These are phyloP conservation scores for Eristalis pertinax DNA, from an alignment of 2,888 invertebrate genomes.

Conservation along the genomic window DNA sequence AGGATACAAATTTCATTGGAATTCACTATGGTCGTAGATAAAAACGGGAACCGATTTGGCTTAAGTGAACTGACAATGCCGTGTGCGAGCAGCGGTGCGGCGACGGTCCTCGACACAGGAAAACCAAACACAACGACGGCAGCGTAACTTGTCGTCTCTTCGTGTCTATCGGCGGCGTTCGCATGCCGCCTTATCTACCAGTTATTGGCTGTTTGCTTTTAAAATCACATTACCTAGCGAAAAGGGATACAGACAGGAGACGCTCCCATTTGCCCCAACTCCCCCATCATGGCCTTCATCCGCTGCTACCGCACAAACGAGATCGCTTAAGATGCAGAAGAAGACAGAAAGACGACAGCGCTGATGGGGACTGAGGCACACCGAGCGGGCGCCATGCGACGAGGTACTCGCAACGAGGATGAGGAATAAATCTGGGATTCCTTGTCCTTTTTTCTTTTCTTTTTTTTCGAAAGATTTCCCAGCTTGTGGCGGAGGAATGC, in stretches of 20 bases:
- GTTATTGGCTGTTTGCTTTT: slow-evolving; percentile 70
- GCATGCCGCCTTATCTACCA: slow-evolving; percentile 51
- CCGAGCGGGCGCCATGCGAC: slow-evolving; percentile 7
- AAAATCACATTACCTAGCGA: slow-evolving; percentile 63
- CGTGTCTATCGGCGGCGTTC: slow-evolving; percentile 18
- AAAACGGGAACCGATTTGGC: slow-evolving; percentile 70
- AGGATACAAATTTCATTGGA: slow-evolving; percentile 68
- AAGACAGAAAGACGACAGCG: slow-evolving; percentile 25
- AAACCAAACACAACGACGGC: slow-evolving; percentile 38
- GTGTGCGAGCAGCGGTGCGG: not conserved
- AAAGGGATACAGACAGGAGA: slow-evolving; percentile 28
- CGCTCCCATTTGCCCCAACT: not conserved
- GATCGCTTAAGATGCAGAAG: slow-evolving; percentile 7
- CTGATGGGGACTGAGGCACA: not conserved
- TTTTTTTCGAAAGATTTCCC: slow-evolving; percentile 2
- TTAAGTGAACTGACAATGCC: slow-evolving; percentile 69
- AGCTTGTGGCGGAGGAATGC: not conserved
- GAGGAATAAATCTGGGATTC: slow-evolving; percentile 58
- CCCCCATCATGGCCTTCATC: not conserved
- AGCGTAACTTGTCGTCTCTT: slow-evolving; percentile 1
- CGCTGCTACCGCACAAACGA: slow-evolving; percentile 5
- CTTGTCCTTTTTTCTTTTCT: slow-evolving; percentile 19
- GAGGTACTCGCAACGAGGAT: not conserved
- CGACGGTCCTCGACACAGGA: not conserved
- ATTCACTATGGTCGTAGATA: slow-evolving; percentile 57